Conservation (phyloP, 2,797 vertebrate species). For the Holocentrus rufus region DNA sequence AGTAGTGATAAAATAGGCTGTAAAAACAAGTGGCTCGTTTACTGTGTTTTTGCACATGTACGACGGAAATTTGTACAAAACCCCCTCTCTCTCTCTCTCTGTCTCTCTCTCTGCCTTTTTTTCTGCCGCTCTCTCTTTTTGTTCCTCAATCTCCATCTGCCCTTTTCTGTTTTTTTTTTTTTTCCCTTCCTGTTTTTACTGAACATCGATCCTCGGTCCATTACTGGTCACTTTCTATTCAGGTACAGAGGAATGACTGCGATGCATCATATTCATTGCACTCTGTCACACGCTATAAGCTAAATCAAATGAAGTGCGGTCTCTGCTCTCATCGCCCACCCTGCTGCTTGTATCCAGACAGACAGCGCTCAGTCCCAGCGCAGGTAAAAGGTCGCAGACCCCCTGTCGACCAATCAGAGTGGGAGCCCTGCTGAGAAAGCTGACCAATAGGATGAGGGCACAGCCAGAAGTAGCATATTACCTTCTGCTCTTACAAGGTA, state of each 20-base stretch:
- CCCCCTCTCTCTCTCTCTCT: conserved; percentile 10
- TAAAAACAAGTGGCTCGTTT: conserved; percentile 57
- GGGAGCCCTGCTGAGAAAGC: conserved; percentile 42
- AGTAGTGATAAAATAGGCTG: conserved; percentile 56
- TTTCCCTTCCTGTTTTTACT: conserved; percentile 34
- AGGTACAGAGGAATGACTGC: too few relatives aligned
- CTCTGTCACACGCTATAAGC: conserved; percentile 18
- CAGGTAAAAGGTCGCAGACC: conserved; percentile 58
- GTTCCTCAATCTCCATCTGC: conserved; percentile 6
- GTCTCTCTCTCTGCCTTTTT: conserved; percentile 8
- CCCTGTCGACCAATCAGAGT: conserved; percentile 45
- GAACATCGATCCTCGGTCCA: background rate
- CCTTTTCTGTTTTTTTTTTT: background rate
- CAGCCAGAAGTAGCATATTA: background rate
- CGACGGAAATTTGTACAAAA: conserved; percentile 32
- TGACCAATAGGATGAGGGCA: conserved; percentile 10
- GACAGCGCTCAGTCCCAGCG: conserved; percentile 3
- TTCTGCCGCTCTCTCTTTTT: background rate
- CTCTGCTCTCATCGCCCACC: conserved; percentile 5
- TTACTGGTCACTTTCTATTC: background rate
- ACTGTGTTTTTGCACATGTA: conserved; percentile 56
- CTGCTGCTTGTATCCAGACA: conserved; percentile 30
- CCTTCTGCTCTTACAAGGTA: background rate
- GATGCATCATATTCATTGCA: background rate
- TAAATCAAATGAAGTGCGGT: background rate